Conservation (phyloP, 2,113 vertebrate species). For the Nicator chloris region DNA sequence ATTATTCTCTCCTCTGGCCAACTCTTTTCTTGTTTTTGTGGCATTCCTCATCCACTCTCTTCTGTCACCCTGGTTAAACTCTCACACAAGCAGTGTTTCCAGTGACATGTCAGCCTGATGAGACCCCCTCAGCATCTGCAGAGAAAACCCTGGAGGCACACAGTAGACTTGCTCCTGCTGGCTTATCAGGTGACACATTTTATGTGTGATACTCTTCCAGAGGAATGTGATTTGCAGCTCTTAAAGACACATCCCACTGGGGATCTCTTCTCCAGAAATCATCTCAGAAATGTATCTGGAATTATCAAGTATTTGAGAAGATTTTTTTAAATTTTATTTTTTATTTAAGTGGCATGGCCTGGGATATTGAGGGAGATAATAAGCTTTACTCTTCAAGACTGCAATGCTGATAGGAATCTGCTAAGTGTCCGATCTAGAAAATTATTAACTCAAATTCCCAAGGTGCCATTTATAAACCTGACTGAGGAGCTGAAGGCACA, state of each 20-base stretch:
- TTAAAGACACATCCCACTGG: not conserved
- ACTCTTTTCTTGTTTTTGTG: not conserved
- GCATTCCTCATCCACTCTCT: not conserved
- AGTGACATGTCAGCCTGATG: not conserved
- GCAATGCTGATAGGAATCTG: not conserved
- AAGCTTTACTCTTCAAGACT: not conserved
- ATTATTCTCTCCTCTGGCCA: not conserved
- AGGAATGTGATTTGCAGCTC: not conserved
- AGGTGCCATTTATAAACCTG: not conserved
- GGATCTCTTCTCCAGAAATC: not conserved
- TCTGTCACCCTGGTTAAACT: not conserved
- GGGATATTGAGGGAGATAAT: not conserved
- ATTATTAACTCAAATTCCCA: not conserved
- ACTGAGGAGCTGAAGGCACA: not conserved
- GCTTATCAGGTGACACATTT: not conserved
- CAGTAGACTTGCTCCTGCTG: not conserved
- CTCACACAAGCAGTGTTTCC: not conserved
- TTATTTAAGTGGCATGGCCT: not conserved
- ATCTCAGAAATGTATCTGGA: not conserved
- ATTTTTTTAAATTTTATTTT: not conserved
- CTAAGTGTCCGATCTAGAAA: not conserved
- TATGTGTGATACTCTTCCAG: not conserved
- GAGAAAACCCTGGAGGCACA: not conserved
- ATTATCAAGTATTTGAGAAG: not conserved
- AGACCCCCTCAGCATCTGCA: not conserved